Base-by-base conservation (phyloP, 2,888 invertebrate species). In the Diarsia mendica region DNA sequence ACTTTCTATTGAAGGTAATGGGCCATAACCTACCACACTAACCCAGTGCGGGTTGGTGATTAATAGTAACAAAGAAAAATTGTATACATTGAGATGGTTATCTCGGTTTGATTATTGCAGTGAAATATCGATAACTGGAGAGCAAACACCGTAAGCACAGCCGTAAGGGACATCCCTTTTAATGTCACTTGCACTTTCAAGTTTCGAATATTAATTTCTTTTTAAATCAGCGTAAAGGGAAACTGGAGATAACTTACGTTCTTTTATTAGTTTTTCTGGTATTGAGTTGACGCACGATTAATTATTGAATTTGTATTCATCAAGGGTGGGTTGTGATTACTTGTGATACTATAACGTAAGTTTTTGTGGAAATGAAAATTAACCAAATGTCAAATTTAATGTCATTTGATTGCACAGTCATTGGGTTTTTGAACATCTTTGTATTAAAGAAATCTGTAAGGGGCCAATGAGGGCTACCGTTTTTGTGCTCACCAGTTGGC, bases 121-220 rank as follows among this genome's bases (percentile, higher is more conserved):
- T 48, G 60, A 67, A 23, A 53, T 75, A 67, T 68, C 76, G 61
- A 77, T 68, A 76, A 53, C 6, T 46, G 33, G n/a, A 15, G 39
- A 68, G 5, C 18, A 68, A 76, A 46, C 33, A 39, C 23, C 23
- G 23, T n/a, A n/a, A n/a, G n/a, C n/a, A n/a, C n/a, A n/a, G n/a
- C n/a, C n/a, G n/a, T 61, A 61, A 67, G 23, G 44, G 28, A 48
- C 77, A 68, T 77, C 68, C 23, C 68, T 76, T 61, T 76, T 51
- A 77, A 76, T 61, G 68, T 51, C 60, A 58, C 9, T 67, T 75
- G 18, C 13, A 11, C 15, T 46, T 75, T 76, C 67, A 33, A 67
- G 13, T 77, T 65, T 9, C 8, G 18, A 60, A 48, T 33, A 20
- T 44, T 39, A 39, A 39, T 39, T 65, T 20, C 1, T 55, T 75